Percentiles rank a stretch among this genome's conserved stretches.
phyloP scores from a whole-genome alignment of 2,113 vertebrate species.

The Dicerorhinus sumatrensis region DNA sequence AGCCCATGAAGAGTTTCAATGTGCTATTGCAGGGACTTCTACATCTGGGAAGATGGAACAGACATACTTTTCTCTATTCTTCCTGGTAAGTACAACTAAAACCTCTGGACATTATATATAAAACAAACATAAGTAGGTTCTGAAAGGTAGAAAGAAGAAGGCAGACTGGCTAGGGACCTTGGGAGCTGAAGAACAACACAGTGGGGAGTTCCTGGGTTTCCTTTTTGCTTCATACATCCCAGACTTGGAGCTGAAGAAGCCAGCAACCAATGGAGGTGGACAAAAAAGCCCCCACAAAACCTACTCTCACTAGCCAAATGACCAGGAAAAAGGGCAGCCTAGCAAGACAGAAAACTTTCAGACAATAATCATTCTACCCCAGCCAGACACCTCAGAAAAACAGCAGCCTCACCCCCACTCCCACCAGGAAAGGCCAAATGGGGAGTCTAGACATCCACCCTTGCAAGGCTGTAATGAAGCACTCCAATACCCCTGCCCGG shows the following conservation, averaged over 20 bases:
- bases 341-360: background rate
- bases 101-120: background rate
- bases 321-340: background rate
- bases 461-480: background rate
- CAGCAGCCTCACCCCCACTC: background rate
- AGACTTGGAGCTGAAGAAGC: background rate
- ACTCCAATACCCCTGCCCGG: background rate
- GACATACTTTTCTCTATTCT: background rate
- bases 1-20: background rate
- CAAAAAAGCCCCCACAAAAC: background rate
- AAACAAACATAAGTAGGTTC: background rate
- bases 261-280: background rate
- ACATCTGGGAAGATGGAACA: background rate
- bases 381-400: background rate
- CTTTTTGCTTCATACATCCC: background rate
- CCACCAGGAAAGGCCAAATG: background rate
- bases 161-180: background rate
- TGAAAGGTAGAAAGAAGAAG: background rate
- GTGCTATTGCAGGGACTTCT: background rate
- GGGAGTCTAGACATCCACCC: background rate
- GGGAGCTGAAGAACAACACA: background rate
- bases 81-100: background rate
- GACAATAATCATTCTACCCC: background rate
- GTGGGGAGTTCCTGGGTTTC: background rate
- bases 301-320: background rate